Conservation (phyloP, 2,797 vertebrate species). For the Vipera ursinii region DNA sequence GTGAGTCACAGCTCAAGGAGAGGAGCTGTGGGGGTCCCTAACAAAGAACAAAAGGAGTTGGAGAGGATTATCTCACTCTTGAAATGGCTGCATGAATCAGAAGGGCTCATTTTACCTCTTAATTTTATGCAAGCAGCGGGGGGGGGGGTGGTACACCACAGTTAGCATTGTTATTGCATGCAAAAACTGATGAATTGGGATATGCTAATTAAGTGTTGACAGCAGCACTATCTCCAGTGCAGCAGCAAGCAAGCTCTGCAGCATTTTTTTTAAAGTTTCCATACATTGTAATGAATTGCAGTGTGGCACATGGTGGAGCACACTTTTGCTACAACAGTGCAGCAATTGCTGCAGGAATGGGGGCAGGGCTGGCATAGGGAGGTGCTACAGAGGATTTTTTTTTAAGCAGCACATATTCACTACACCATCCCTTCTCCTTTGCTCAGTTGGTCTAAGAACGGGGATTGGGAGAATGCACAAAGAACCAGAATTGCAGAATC, state of each 20-base stretch:
- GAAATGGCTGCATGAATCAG: background rate
- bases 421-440: background rate
- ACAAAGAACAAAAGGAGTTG: slow-evolving; percentile 9
- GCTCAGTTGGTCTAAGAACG: background rate
- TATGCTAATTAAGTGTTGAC: background rate
- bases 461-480: background rate
- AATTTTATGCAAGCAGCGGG: background rate
- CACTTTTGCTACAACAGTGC: background rate
- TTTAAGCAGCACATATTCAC: background rate
- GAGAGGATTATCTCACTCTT: slow-evolving; percentile 6
- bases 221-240: background rate
- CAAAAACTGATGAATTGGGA: background rate
- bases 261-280: background rate
- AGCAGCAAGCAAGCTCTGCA: slow-evolving; percentile 4
- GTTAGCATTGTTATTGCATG: background rate
- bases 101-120: background rate
- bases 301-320: background rate
- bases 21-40: background rate
- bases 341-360: background rate
- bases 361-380: background rate
- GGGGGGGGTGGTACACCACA: background rate
- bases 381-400: background rate
- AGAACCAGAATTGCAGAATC: background rate
- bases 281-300: background rate
- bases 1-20: background rate